Evolutionary conservation across 2,888 invertebrate genomes (phyloP), one percentile per base, ranked within the genome.

Genomic region (Argynnis bischoffii): DNA sequence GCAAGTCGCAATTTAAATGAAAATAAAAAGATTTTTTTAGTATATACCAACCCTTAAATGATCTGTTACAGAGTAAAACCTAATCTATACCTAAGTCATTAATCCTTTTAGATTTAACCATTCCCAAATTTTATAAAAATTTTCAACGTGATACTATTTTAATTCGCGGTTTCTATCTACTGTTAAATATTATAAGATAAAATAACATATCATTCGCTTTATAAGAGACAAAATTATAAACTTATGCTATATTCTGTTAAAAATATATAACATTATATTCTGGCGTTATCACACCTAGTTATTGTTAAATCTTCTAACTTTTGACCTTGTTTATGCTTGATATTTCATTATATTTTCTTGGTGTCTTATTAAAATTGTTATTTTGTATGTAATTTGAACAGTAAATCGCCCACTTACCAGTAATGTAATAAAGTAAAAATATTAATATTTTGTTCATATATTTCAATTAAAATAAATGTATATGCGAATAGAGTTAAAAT

Each of bases 161-260:
- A 81, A 81, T 82, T 86, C 77, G 83, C 82, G 73, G 75, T 78
- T 76, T 81, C 60, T 66, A 66, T 81, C 80, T 69, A 68, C 64
- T 70, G 69, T 81, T 82, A 85, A 79, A 59, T 59, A 85, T 76
- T 71, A 63, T 88, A 88, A 89, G 88, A 84, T 85, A 82, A 86
- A 84, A 81, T 83, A 82, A 92, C 92, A 92, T 92, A 92, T 92
- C 92, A 92, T 90, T 92, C 91, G 92, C 92, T 92, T 92, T 89
- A 87, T 91, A 91, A 91, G 89, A 86, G 77, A 80, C 79, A 79
- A 84, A 84, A 72, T 68, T 63, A 66, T 55, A 66, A 63, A 64
- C 63, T 54, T 63, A 67, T 82, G 80, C 79, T 67, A 68, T 71
- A 69, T 73, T 66, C 69, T 69, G 76, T 77, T 77, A 76, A 78